Base-by-base conservation (phyloP, 1,140 invertebrate species). In the Battus philenor region DNA sequence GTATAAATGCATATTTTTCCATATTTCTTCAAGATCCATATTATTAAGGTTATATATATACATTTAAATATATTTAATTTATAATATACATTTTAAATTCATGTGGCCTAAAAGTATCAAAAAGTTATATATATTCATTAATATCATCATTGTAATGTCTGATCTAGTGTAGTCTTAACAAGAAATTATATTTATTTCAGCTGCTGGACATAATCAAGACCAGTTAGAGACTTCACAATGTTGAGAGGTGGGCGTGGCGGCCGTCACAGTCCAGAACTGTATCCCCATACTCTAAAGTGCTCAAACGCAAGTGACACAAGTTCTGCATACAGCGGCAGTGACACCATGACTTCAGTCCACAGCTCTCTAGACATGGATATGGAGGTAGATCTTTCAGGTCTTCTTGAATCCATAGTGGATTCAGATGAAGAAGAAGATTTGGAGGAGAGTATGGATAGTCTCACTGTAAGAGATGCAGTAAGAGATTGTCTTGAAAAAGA, bases 401-500 rank as follows among this genome's bases (percentile, higher is more conserved):
- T 98, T 31, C 91, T 96, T 1, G 97, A 99, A 86, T 97, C 96
- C 46, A 92, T 96, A 47, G 97, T 98, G 0, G 98, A 99, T 81
- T 97, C 94, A 29, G 96, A 98, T 80, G 94, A 96, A 67, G 96
- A 97, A 53, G 97, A 98, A 78, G 95, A 96, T 87, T 88, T 97
- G 55, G 95, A 94, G 16, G 95, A 98, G 66, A 95, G 93, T 69
- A 95, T 96, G 88, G 96, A 97, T 83, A 97, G 94, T 73, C 86
- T 96, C 47, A 94, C 92, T 46, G 94, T 97, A 0, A 90, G 96
- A 36, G 98, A 99, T 88, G 93, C 94, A 32, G 97, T 99, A 1
- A 88, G 97, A 52, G 98, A 99, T 83, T 98, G 97, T 75, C 87
- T 99, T 36, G 97, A 99, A 75, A 99, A 99, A 87, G 96, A 98